phyloP scores from a whole-genome alignment of 2,797 vertebrate genomes.

The Epinephelus malabaricus region DNA sequence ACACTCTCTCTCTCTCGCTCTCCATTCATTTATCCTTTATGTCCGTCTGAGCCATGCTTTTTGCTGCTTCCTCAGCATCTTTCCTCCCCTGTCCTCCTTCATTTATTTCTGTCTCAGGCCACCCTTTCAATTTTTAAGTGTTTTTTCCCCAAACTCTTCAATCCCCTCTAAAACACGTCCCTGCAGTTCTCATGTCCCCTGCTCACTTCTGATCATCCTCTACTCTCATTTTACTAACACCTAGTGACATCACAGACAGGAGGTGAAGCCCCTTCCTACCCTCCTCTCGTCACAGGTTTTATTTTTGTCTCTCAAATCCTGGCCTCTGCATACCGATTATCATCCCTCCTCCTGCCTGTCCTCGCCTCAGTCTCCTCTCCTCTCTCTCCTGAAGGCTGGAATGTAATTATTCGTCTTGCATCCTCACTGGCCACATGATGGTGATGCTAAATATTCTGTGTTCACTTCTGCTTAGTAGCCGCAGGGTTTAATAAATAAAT shows the following conservation, averaged over 20 bases:
- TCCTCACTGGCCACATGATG: conserved; percentile 16
- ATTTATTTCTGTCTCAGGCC: conserved; percentile 15
- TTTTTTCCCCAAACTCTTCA: background rate
- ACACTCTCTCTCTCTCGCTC: background rate
- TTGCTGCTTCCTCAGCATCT: conserved; percentile 22
- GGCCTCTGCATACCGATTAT: conserved; percentile 1
- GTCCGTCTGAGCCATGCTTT: conserved; percentile 8
- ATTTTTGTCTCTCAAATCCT: conserved; percentile 12
- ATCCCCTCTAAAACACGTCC: conserved; percentile 12
- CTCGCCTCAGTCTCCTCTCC: conserved; percentile 10
- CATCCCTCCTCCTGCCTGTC: background rate
- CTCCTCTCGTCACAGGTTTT: conserved; percentile 7
- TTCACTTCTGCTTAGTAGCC: conserved; percentile 34
- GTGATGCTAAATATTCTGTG: conserved; percentile 28
- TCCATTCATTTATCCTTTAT: conserved; percentile 26
- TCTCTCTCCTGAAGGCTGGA: conserved; percentile 17
- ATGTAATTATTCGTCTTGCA: conserved; percentile 39
- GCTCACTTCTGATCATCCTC: conserved; percentile 47
- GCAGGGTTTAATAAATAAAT: conserved; percentile 26
- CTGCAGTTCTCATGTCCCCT: conserved; percentile 36
- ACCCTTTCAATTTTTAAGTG: background rate
- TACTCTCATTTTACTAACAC: conserved; percentile 33
- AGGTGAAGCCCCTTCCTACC: conserved; percentile 16
- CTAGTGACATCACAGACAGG: conserved; percentile 42
- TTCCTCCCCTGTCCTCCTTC: background rate